Evolutionary conservation across 2,797 vertebrate genomes (phyloP), one percentile per base, ranked within the genome.

Genomic region (Dallia pectoralis): DNA sequence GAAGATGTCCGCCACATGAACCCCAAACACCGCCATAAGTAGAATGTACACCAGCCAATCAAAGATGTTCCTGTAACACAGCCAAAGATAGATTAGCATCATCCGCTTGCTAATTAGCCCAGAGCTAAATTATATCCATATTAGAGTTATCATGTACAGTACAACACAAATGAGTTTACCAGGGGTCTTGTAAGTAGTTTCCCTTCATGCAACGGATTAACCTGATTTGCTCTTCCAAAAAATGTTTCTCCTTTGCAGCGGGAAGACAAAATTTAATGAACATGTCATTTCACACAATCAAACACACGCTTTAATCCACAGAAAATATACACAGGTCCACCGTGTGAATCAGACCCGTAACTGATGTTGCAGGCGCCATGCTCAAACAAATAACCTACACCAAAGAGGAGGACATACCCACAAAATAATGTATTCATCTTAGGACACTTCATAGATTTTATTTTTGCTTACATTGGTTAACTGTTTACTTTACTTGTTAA

Each of bases 41-140:
- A 91, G 82, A 19, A 29, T 36, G 75, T 91, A 92, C 36, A 91
- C 91, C 71, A 93, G 75, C 90, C 90, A 91, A 76, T 92, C 92
- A 86, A 87, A 92, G 1, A 93, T 36, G 65, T 92, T 92, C 90
- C 92, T 92, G 71, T 6, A 56, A 71, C 44, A 33, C 33, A 62
- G 30, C n/a, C 12, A 51, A 67, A n/a, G n/a, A 36, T 12, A 67
- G 18, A 36, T 36, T n/a, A 1, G 29, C 14, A 66, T 66, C n/a
- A 33, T 66, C 14, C 36, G 33, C 64, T n/a, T 33, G 18, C 64
- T 8, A 32, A 15, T 29, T 63, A 19, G 30, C 14, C 61, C 14
- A 63, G 61, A 63, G 27, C 16, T 63, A 19, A 27, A 63, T 9
- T 18, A 66, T 40, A 22, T 36, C 33, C 33, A 18, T 64, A 63